These are phyloP conservation scores for Zaprionus kolodkinae DNA, from an alignment of 1,140 invertebrate species.

Conservation along the genomic window DNA sequence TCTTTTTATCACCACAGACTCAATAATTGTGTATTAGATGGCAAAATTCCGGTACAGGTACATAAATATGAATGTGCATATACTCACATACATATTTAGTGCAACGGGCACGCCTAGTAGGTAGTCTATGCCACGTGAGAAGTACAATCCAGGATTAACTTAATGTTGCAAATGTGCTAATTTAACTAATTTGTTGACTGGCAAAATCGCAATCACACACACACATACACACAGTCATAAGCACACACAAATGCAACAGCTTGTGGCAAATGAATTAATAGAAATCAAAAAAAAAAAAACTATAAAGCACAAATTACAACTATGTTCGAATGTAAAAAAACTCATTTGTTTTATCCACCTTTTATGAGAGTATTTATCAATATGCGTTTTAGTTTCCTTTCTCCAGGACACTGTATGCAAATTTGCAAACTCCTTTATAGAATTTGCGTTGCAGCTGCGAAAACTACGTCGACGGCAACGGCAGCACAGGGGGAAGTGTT, in stretches of 20 bases:
- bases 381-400: slow-evolving; percentile 16
- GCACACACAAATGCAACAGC: slow-evolving; percentile 39
- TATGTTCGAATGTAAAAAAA: slow-evolving; percentile 20
- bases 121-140: slow-evolving; percentile 22
- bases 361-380: slow-evolving; percentile 19
- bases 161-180: background rate
- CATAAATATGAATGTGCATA: slow-evolving; percentile 7
- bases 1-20: background rate
- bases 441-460: slow-evolving; percentile 80
- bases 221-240: background rate
- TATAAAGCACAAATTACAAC: slow-evolving; percentile 5
- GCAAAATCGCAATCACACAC: background rate
- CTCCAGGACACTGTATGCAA: slow-evolving; percentile 15
- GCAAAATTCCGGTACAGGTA: slow-evolving; percentile 31
- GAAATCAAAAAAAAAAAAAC: slow-evolving; percentile 15
- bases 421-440: slow-evolving; percentile 62
- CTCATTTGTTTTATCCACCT: slow-evolving; percentile 63
- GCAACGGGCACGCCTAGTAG: slow-evolving; percentile 28
- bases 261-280: slow-evolving; percentile 32
- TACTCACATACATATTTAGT: slow-evolving; percentile 16
- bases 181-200: background rate
- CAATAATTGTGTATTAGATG: slow-evolving; percentile 19
- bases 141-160: slow-evolving; percentile 18
- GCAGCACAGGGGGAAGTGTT: slow-evolving; percentile 32
- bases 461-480: slow-evolving; percentile 44